Base-by-base conservation (phyloP, 2,797 vertebrate species). In the Manis pentadactyla region DNA sequence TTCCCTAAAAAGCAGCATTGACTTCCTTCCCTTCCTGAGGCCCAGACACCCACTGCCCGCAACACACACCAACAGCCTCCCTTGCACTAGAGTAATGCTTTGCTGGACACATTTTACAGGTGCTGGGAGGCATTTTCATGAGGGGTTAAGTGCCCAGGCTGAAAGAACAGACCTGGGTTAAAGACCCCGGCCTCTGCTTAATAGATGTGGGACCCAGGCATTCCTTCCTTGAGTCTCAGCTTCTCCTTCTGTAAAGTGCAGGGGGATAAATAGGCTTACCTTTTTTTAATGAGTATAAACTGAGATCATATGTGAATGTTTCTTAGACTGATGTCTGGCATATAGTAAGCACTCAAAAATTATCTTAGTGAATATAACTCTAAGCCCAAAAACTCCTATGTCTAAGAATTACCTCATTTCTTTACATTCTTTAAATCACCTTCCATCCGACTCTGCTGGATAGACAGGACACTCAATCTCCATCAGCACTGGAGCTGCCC, bases 241-340 rank as follows among this genome's bases (percentile, higher is more conserved):
- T 92, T 95, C 86, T 51, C 61, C 87, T 93, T 77, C 57, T 55
- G 9, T 57, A 86, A 91, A 79, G 57, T 29, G 10, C 59, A 91
- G 25, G 66, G 51, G 9, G 4, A 4, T 21, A 82, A 49, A 64
- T 4, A 75, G 7, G 79, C 21, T 18, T 85, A 53, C 0, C 25
- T 85, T n/a, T 2, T 17, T 91, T 75, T 37, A n/a, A 29, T 31
- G 51, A 90, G 17, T 59, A 87, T 61, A 68, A 74, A 85, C 68
- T 63, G 37, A 81, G 42, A 51, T 73, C 53, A 59, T 27, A 46
- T 39, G 5, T 39, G 42, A 46, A 87, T 29, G 55, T 92, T 84
- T 87, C 93, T 81, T 77, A 87, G 55, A 31, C 55, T 21, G 9
- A 29, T 63, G 46, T 55, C 79, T 71, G 64, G 42, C 51, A 27